A percentile compares a stretch with the other conserved stretches of the same genome.
Evolutionary conservation across 2,797 vertebrate genomes (phyloP).

Genomic region (Bovichtus diacanthus): DNA sequence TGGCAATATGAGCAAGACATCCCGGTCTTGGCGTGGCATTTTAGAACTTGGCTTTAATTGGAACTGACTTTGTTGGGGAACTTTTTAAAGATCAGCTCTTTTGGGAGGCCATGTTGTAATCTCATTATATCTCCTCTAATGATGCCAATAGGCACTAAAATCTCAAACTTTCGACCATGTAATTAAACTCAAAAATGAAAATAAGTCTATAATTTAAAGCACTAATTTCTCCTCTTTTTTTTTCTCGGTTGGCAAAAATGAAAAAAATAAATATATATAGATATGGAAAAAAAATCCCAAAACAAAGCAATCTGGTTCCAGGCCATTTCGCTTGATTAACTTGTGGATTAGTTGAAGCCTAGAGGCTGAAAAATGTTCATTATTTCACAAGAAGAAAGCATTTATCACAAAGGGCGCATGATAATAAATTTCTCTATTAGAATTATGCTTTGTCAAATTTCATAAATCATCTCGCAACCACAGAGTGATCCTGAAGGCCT

Average conservation of each 20-base stretch:
- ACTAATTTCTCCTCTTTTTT: background rate
- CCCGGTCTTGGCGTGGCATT: conserved; percentile 38
- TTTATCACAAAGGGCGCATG: conserved; percentile 37
- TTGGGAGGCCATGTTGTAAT: conserved; percentile 18
- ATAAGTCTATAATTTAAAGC: conserved; percentile 29
- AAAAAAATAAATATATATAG: background rate
- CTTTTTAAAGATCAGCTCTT: conserved; percentile 66
- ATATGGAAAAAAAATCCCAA: background rate
- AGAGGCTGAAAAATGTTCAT: conserved; percentile 48
- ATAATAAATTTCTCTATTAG: conserved; percentile 30
- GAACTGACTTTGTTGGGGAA: conserved; percentile 41
- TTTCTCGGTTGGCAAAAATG: conserved; percentile 9
- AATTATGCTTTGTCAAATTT: conserved; percentile 41
- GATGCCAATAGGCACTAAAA: conserved; percentile 38
- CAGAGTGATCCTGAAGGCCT: background rate
- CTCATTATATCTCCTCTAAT: conserved; percentile 53
- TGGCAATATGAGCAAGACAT: background rate
- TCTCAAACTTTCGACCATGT: conserved; percentile 14
- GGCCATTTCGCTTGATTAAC: conserved; percentile 46
- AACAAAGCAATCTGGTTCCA: background rate
- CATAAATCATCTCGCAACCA: conserved; percentile 25
- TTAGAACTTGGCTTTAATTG: conserved; percentile 48
- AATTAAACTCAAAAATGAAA: conserved; percentile 48
- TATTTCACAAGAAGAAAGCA: conserved; percentile 42
- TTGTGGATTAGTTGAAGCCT: conserved; percentile 34